Percentiles rank a stretch among this genome's conserved stretches.
These are phyloP conservation scores for Andrena trimmerana DNA, from an alignment of 2,888 invertebrate species.

Conservation along the genomic window DNA sequence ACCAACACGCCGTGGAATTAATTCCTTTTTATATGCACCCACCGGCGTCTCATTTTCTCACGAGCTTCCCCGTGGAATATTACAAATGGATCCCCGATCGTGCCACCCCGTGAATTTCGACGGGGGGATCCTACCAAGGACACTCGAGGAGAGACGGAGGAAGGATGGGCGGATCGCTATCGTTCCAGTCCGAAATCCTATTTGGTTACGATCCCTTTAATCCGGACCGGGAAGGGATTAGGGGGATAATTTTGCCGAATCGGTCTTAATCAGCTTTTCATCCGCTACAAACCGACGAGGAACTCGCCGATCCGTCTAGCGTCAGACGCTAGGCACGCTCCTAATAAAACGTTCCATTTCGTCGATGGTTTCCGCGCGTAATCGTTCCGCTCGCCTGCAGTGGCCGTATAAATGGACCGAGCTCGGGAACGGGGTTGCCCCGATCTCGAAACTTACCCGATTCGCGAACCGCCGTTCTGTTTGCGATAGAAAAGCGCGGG, in stretches of 20 bases:
- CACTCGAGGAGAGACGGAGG: constrained; percentile 21
- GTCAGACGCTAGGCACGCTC: constrained; percentile 33
- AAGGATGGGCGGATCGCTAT: constrained; percentile 13
- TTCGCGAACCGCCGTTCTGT: constrained; percentile 9
- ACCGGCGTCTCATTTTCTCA: constrained; percentile 49
- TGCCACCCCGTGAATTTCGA: constrained; percentile 47
- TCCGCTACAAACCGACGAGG: constrained; percentile 45
- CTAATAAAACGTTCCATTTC: constrained; percentile 50
- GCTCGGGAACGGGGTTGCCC: constrained; percentile 29
- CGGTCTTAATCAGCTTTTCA: constrained; percentile 73
- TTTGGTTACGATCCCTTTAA: constrained; percentile 69
- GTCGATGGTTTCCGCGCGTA: constrained; percentile 30
- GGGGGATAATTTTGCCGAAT: constrained; percentile 70
- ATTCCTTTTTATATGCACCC: constrained; percentile 60
- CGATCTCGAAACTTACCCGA: constrained; percentile 46
- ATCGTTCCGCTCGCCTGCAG: constrained; percentile 7
- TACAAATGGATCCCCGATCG: constrained; percentile 58
- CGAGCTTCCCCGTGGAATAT: constrained; percentile 45
- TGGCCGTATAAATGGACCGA: constrained; percentile 36
- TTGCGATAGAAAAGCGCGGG: constrained; percentile 14
- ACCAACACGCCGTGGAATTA: constrained; percentile 42
- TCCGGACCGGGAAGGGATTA: constrained; percentile 67
- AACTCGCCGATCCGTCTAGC: constrained; percentile 34
- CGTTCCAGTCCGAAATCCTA: constrained; percentile 60
- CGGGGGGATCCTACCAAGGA: constrained; percentile 45